Conservation (phyloP, 2,888 invertebrate genomes). For the Polymixis flavicincta region DNA sequence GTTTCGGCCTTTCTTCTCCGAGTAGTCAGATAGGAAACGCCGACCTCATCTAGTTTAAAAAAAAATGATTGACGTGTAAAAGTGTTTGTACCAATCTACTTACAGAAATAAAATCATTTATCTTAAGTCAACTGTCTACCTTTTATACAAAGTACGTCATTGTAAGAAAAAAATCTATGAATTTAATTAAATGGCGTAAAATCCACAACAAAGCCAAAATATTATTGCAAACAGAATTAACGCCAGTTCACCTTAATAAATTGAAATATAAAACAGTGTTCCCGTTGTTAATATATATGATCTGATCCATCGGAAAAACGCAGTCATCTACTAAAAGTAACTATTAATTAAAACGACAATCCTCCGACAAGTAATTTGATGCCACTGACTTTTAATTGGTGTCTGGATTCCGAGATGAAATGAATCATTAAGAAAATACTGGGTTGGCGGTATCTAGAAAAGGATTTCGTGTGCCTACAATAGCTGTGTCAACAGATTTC, state of each 20-base stretch:
- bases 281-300: not conserved
- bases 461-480: slow-evolving; percentile 3
- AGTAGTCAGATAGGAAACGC: too few relatives aligned
- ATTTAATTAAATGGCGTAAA: not conserved
- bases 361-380: slow-evolving; percentile 41
- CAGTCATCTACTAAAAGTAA: slow-evolving; percentile 29
- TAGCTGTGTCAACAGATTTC: not conserved
- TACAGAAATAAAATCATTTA: too few relatives aligned
- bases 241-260: not conserved
- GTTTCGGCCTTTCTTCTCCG: too few relatives aligned
- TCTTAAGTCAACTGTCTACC: too few relatives aligned
- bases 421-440: slow-evolving; percentile 34
- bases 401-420: slow-evolving; percentile 26
- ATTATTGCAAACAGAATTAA: not conserved
- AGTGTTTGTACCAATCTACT: too few relatives aligned
- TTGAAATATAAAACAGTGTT: slow-evolving; percentile 10
- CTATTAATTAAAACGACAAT: slow-evolving; percentile 46
- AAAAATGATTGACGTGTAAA: too few relatives aligned
- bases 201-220: not conserved
- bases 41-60: too few relatives aligned
- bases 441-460: not conserved
- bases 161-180: not conserved
- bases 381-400: slow-evolving; percentile 47
- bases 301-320: slow-evolving; percentile 6
- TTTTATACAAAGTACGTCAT: not conserved